Percentiles rank a stretch among this genome's conserved stretches.
These are phyloP conservation scores for Phortica okadai DNA, from an alignment of 2,888 invertebrate genomes.

Conservation along the genomic window DNA sequence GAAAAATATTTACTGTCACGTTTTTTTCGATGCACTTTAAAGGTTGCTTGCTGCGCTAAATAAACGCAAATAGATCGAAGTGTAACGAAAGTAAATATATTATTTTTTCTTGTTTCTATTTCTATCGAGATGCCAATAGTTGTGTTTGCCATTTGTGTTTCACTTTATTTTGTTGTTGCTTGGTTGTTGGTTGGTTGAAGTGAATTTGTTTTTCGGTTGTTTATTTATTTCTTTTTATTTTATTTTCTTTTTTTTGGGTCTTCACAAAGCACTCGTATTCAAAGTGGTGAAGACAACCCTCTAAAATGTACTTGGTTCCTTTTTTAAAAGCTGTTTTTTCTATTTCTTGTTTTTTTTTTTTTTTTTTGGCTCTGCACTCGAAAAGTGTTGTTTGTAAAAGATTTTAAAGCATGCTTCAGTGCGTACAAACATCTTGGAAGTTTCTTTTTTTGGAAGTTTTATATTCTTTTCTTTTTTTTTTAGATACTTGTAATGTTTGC, in stretches of 20 bases:
- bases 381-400: slow-evolving; percentile 32
- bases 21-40: slow-evolving; percentile 49
- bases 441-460: slow-evolving; percentile 11
- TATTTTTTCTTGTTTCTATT: slow-evolving; percentile 31
- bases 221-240: not conserved
- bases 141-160: slow-evolving; percentile 30
- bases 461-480: slow-evolving; percentile 9
- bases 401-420: slow-evolving; percentile 32
- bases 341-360: not conserved
- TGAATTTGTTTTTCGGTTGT: slow-evolving; percentile 19
- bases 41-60: slow-evolving; percentile 51
- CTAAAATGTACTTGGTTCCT: slow-evolving; percentile 7
- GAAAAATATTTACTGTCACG: slow-evolving; percentile 21
- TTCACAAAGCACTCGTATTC: not conserved
- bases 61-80: slow-evolving; percentile 61
- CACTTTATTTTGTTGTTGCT: slow-evolving; percentile 26
- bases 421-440: slow-evolving; percentile 20
- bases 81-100: slow-evolving; percentile 56
- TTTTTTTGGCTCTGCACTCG: not conserved
- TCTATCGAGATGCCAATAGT: slow-evolving; percentile 10
- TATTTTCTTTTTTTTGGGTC: not conserved
- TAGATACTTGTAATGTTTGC: slow-evolving; percentile 19
- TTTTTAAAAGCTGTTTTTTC: not conserved
- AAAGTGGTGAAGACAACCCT: slow-evolving; percentile 19
- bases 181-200: not conserved